These are phyloP conservation scores for Malthinus seriepunctatus DNA, from an alignment of 2,888 invertebrate species.

Conservation along the genomic window DNA sequence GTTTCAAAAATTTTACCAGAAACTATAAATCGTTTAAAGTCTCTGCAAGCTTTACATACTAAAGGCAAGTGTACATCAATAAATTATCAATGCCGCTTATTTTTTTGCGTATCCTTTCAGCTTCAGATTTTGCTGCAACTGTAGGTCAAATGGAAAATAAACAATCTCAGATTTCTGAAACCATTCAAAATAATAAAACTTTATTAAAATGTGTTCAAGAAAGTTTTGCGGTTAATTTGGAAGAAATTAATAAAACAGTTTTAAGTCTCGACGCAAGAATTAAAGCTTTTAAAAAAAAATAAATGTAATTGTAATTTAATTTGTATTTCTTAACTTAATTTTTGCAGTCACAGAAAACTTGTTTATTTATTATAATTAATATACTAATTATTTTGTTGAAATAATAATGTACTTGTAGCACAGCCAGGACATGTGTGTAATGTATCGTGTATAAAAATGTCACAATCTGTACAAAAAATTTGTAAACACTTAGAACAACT, in stretches of 20 bases:
- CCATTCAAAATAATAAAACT: conserved; percentile 78
- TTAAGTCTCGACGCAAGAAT: conserved; percentile 75
- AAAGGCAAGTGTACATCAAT: conserved; percentile 67
- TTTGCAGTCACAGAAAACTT: background rate
- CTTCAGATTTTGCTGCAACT: conserved; percentile 84
- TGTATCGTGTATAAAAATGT: conserved; percentile 90
- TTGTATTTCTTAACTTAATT: conserved; percentile 4
- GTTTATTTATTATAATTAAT: conserved; percentile 1
- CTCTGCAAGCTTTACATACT: conserved; percentile 84
- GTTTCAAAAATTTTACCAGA: conserved; percentile 78
- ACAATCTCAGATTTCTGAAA: conserved; percentile 71
- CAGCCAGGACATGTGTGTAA: conserved; percentile 97
- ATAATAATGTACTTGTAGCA: conserved; percentile 67
- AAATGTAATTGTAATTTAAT: background rate
- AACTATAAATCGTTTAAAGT: conserved; percentile 82
- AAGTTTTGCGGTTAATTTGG: conserved; percentile 78
- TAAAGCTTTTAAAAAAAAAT: conserved; percentile 59
- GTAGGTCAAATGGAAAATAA: conserved; percentile 78
- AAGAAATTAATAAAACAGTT: conserved; percentile 76
- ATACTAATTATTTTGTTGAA: conserved; percentile 42
- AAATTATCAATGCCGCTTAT: background rate
- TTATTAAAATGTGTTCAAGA: conserved; percentile 79
- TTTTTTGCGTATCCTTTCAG: conserved; percentile 58
- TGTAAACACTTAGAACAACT: conserved; percentile 79
- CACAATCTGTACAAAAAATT: conserved; percentile 93